phyloP scores from a whole-genome alignment of 2,888 invertebrate species.

The Ophonus ardosiacus region DNA sequence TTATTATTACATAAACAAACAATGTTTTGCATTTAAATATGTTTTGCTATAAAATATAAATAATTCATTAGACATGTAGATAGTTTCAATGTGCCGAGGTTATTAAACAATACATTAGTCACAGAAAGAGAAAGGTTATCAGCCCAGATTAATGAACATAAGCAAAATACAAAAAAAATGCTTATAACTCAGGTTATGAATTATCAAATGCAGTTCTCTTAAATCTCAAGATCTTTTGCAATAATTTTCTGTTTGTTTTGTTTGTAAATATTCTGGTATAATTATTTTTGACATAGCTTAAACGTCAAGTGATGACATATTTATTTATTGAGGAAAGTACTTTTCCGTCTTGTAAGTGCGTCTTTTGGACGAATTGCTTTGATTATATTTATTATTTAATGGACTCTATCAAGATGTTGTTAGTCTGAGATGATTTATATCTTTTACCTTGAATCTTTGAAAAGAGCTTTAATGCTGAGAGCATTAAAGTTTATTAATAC shows the following conservation, averaged over 20 bases:
- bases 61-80: not conserved
- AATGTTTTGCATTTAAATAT: not conserved
- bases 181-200: too few species aligned
- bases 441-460: conserved; percentile 33
- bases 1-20: not conserved
- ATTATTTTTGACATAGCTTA: not conserved
- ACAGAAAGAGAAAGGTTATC: not conserved
- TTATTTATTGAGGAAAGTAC: conserved; percentile 2
- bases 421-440: conserved; percentile 14
- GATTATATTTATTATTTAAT: conserved; percentile 36
- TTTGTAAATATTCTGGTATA: not conserved
- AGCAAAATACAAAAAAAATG: not conserved
- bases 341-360: not conserved
- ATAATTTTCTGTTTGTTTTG: not conserved
- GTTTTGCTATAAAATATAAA: not conserved
- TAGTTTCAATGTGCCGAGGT: not conserved
- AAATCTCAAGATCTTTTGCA: not conserved
- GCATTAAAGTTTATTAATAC: conserved; percentile 24
- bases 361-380: conserved; percentile 1
- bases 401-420: conserved; percentile 7
- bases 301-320: not conserved
- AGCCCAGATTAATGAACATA: not conserved
- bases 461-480: conserved; percentile 8
- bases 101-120: not conserved
- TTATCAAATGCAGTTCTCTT: not conserved